Evolutionary conservation across 1,140 invertebrate genomes (phyloP).

Genomic region (Andrena cerasifolii): DNA sequence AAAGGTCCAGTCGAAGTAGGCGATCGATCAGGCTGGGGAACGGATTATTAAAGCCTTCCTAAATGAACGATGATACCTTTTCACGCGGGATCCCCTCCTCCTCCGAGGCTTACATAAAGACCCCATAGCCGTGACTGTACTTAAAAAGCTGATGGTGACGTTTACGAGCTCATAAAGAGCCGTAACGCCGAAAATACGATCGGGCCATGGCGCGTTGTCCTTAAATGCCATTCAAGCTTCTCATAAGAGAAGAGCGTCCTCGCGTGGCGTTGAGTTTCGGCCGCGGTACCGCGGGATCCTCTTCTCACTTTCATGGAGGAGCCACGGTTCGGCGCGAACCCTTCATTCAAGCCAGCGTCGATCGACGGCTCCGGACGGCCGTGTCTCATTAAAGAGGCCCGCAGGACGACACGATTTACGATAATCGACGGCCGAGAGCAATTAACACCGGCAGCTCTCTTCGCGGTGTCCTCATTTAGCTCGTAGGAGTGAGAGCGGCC

Average conservation of each 20-base stretch:
- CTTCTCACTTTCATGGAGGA: constrained; percentile 34
- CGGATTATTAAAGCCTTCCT: no score
- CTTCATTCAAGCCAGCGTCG: not conserved
- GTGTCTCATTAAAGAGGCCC: constrained; percentile 24
- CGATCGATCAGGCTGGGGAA: no score
- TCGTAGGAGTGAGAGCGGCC: constrained; percentile 4
- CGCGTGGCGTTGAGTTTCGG: not conserved
- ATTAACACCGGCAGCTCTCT: constrained; percentile 44
- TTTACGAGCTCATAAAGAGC: not conserved
- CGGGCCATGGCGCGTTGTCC: no score
- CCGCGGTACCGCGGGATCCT: not conserved
- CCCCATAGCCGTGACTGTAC: no score
- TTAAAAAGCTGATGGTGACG: not conserved
- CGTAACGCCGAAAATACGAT: not conserved
- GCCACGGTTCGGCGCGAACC: no score
- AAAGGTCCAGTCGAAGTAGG: no score
- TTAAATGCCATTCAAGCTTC: not conserved
- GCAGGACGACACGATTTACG: constrained; percentile 41
- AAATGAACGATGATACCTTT: not conserved
- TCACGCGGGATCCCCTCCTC: not conserved
- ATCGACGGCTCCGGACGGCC: not conserved
- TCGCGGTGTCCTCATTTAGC: constrained; percentile 39
- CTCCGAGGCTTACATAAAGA: not conserved
- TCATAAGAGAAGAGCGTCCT: no score
- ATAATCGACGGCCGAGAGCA: constrained; percentile 37